Conservation (phyloP, 1,140 invertebrate genomes). For the Popillia japonica region DNA sequence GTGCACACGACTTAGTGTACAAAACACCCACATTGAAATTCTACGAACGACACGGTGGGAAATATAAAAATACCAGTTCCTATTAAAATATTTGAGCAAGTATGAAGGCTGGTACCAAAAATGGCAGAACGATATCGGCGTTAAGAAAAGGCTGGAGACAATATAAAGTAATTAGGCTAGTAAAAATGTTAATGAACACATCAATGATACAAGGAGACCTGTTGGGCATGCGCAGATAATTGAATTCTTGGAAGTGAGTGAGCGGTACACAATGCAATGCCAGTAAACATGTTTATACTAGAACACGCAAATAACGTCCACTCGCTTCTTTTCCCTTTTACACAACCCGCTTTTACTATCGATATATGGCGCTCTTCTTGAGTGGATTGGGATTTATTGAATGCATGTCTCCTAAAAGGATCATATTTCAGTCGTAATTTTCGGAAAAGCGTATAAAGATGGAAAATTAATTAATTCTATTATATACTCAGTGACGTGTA, state of each 20-base stretch:
- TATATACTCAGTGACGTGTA: too few relatives aligned
- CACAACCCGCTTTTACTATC: neutral
- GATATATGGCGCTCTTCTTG: neutral
- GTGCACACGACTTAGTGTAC: conserved; percentile 13
- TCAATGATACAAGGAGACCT: neutral
- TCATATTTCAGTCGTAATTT: too few relatives aligned
- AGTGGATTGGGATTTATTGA: neutral
- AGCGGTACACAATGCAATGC: neutral
- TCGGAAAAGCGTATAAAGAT: too few relatives aligned
- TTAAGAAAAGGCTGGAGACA: conserved; percentile 14
- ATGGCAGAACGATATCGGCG: conserved; percentile 31
- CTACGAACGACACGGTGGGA: neutral
- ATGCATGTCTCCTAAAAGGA: neutral
- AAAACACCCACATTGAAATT: conserved; percentile 31
- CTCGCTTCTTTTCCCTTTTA: neutral
- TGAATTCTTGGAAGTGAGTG: neutral
- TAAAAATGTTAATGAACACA: conserved; percentile 37
- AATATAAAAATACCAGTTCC: conserved; percentile 18
- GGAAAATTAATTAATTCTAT: too few relatives aligned
- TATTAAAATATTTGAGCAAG: conserved; percentile 32
- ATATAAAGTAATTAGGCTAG: conserved; percentile 36
- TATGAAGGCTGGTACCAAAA: conserved; percentile 27
- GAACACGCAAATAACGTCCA: neutral
- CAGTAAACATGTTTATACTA: conserved; percentile 24
- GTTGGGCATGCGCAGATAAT: conserved; percentile 20